Percentiles rank a stretch among this genome's conserved stretches.
Conservation (phyloP, 2,888 invertebrate species). For the Acleris holmiana region DNA sequence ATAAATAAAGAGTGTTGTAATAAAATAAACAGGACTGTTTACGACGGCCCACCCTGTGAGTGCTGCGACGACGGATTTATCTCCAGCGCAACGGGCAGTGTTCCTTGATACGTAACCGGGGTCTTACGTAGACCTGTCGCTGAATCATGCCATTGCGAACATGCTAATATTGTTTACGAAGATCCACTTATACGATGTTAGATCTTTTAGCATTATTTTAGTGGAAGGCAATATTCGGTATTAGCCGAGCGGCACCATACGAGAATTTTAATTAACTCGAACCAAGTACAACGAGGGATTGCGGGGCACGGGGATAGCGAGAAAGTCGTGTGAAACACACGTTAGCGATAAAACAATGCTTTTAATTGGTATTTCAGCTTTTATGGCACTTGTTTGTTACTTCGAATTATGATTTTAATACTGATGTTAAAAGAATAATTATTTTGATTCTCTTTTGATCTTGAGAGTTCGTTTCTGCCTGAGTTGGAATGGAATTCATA, state of each 20-base stretch:
- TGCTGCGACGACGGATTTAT: conserved; percentile 65
- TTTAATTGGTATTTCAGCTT: conserved; percentile 12
- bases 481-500: too few relatives aligned
- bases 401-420: too few relatives aligned
- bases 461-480: too few relatives aligned
- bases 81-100: conserved; percentile 47
- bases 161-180: neutral
- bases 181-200: too few relatives aligned
- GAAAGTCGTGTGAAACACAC: conserved; percentile 24
- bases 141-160: conserved; percentile 33
- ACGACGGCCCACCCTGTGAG: conserved; percentile 52
- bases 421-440: too few relatives aligned
- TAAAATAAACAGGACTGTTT: conserved; percentile 68
- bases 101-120: conserved; percentile 51
- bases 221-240: too few relatives aligned
- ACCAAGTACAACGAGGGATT: neutral
- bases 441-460: too few relatives aligned
- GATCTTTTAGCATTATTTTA: too few relatives aligned
- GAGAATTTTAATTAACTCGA: conserved; percentile 5
- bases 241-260: neutral
- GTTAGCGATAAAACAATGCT: conserved; percentile 22
- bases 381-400: too few relatives aligned
- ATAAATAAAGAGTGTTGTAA: conserved; percentile 50
- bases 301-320: neutral
- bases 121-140: conserved; percentile 57